These are phyloP conservation scores for Leptothorax acervorum DNA, from an alignment of 2,888 invertebrate genomes.

Conservation along the genomic window DNA sequence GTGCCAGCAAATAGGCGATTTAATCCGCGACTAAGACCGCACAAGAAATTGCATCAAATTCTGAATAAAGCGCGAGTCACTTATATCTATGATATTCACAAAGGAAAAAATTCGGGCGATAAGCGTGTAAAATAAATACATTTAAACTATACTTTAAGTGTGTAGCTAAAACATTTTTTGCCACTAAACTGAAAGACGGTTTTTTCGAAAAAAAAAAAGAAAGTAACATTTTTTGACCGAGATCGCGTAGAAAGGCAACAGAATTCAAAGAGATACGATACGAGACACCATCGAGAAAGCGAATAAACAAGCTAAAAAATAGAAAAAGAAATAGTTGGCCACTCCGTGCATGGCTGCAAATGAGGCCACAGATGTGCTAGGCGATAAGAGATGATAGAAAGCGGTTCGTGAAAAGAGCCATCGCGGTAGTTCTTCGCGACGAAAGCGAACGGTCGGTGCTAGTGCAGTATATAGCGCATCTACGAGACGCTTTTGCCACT, in stretches of 20 bases:
- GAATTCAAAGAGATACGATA: constrained; percentile 61
- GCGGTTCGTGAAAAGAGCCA: constrained; percentile 82
- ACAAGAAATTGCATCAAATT: constrained; percentile 47
- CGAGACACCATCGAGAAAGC: constrained; percentile 38
- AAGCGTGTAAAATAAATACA: background rate
- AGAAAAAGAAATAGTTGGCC: constrained; percentile 62
- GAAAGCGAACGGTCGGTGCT: constrained; percentile 50
- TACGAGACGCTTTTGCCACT: constrained; percentile 49
- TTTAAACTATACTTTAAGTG: background rate
- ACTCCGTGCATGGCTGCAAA: constrained; percentile 81
- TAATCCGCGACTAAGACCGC: constrained; percentile 49
- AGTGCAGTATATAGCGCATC: constrained; percentile 33
- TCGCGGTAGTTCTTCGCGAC: constrained; percentile 70
- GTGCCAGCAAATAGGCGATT: constrained; percentile 50
- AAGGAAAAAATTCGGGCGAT: background rate
- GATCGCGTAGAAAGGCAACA: constrained; percentile 38
- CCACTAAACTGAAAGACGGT: background rate
- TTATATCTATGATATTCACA: background rate
- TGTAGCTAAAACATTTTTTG: background rate
- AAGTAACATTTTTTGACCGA: constrained; percentile 46
- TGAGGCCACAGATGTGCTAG: constrained; percentile 81
- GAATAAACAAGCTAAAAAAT: constrained; percentile 46
- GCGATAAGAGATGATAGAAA: constrained; percentile 82
- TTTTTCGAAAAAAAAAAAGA: background rate
- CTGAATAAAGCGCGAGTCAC: background rate